phyloP scores from a whole-genome alignment of 2,888 invertebrate species.

The Linnaemya tessellans region DNA sequence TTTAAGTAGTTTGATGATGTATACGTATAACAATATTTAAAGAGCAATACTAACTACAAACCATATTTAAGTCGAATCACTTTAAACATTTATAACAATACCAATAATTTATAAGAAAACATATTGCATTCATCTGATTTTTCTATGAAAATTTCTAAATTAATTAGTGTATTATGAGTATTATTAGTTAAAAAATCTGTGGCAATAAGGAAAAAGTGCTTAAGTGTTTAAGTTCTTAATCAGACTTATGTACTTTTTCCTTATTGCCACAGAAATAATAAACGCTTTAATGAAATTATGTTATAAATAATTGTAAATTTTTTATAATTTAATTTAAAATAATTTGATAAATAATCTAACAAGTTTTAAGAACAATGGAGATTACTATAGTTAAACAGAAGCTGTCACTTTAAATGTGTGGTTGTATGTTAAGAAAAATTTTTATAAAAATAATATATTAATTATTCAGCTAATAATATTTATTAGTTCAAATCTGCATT shows the following conservation, averaged over 20 bases:
- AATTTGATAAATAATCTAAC: background rate
- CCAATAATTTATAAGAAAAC: background rate
- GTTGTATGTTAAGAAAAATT: too few relatives aligned
- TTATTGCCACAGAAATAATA: background rate
- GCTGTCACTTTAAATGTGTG: too few relatives aligned
- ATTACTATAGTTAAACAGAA: background rate
- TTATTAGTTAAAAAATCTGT: too few relatives aligned
- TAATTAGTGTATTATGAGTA: background rate
- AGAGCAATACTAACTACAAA: slow-evolving; percentile 48
- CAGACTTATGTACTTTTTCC: too few relatives aligned
- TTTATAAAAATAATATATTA: too few relatives aligned
- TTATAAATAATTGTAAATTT: background rate
- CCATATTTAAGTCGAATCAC: slow-evolving; percentile 17
- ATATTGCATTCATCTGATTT: background rate
- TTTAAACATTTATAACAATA: slow-evolving; percentile 5
- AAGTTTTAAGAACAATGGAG: background rate
- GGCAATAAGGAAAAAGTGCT: too few relatives aligned
- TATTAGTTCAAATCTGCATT: too few relatives aligned
- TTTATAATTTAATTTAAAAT: background rate
- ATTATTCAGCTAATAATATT: too few relatives aligned
- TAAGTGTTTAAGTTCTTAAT: too few relatives aligned
- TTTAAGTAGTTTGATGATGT: slow-evolving; percentile 37
- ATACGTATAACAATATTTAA: slow-evolving; percentile 27
- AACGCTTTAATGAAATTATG: background rate
- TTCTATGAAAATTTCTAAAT: background rate